Conservation (phyloP, 2,888 invertebrate genomes). For the Xylophagus ater region DNA sequence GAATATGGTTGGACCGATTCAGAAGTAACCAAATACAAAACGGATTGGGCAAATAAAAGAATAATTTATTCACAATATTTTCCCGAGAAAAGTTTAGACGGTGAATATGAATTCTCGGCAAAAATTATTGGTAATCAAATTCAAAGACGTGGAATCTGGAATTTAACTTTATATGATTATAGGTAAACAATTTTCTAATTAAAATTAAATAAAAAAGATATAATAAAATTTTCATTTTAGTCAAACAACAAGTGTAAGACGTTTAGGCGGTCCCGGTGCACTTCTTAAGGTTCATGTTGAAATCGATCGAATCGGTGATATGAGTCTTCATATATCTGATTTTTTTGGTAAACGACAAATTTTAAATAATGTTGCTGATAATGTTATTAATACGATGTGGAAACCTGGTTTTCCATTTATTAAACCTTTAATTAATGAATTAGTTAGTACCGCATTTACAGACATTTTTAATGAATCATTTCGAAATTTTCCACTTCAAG, state of each 20-base stretch:
- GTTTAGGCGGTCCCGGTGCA: conserved; percentile 37
- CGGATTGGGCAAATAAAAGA: conserved; percentile 50
- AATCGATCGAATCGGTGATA: conserved; percentile 62
- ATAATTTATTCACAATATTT: conserved; percentile 72
- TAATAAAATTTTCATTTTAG: conserved; percentile 22
- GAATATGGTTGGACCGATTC: conserved; percentile 69
- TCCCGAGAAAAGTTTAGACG: conserved; percentile 64
- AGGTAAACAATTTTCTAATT: conserved; percentile 24
- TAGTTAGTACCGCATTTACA: conserved; percentile 73
- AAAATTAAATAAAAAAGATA: background rate
- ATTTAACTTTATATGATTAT: conserved; percentile 59
- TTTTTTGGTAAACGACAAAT: conserved; percentile 54
- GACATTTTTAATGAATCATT: conserved; percentile 71
- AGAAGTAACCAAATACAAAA: conserved; percentile 64
- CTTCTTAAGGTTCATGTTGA: conserved; percentile 54
- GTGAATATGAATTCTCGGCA: conserved; percentile 54
- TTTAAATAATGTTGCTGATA: conserved; percentile 54
- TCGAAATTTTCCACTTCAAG: conserved; percentile 57
- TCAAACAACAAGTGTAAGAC: conserved; percentile 41
- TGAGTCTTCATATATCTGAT: conserved; percentile 67
- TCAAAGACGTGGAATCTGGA: conserved; percentile 59
- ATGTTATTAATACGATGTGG: conserved; percentile 71
- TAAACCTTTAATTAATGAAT: conserved; percentile 66
- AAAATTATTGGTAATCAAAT: conserved; percentile 51
- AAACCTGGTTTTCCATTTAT: conserved; percentile 66